Base-by-base conservation (phyloP, 2,797 vertebrate genomes). In the Neostethus bicornis region DNA sequence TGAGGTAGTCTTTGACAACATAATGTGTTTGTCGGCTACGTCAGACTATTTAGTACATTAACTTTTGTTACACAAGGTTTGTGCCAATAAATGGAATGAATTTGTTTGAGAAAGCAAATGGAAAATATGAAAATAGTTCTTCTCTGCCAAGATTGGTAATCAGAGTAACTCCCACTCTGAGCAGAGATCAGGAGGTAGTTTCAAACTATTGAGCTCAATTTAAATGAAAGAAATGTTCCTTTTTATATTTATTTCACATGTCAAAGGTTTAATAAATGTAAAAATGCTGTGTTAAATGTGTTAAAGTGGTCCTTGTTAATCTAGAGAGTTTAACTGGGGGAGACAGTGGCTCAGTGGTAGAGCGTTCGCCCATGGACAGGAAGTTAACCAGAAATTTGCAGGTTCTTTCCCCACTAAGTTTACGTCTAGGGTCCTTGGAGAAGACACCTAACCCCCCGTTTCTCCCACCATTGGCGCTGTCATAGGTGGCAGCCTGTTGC, bases 21-120 rank as follows among this genome's bases (percentile, higher is more conserved):
- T 4, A n/a, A 12, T 67, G 29, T 3, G 14, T 54, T 43, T 16
- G 17, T 26, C 21, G 29, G 26, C n/a, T 21, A 20, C 12, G 6
- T 75, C 74, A 51, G 53, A 41, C 66, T 75, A 57, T 44, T 29
- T 61, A 53, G 34, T 72, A 47, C 49, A 26, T 19, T 47, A 8
- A 1, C 17, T 53, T 62, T 28, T 54, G 50, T 23, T 17, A 8
- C 43, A 16, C 29, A 9, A 20, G 23, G 19, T 44, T 44, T 5
- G 43, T 51, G 44, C 37, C 28, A 20, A 29, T 49, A 57, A 52
- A 39, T n/a, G n/a, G n/a, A n/a, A n/a, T n/a, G n/a, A 31, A 45
- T 83, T 52, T 77, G 70, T 73, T 38, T 59, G 56, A 61, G 44
- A 80, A 79, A 55, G 54, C 61, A 62, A 84, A 86, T 61, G 65